These are phyloP conservation scores for Acleris cristana DNA, from an alignment of 2,888 invertebrate genomes.

Conservation along the genomic window DNA sequence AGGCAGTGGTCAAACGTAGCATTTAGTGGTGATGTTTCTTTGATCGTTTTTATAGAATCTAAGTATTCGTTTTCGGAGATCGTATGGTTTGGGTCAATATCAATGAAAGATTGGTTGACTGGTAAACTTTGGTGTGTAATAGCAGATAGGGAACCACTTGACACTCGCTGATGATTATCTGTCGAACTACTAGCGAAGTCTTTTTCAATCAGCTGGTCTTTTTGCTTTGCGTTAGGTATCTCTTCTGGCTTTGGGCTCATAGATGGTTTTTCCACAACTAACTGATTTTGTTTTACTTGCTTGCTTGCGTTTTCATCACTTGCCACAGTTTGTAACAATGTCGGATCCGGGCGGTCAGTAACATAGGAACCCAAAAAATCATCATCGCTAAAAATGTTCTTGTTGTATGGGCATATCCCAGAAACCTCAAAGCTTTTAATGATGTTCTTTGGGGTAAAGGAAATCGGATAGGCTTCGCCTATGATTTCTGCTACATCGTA, in stretches of 20 bases:
- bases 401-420: conserved; percentile 39
- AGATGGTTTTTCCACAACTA: conserved; percentile 2
- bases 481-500: conserved; percentile 42
- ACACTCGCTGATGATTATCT: neutral
- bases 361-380: conserved; percentile 38
- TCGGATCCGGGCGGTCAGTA: conserved; percentile 38
- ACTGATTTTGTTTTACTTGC: neutral
- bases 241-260: neutral
- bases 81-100: neutral
- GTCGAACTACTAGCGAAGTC: conserved; percentile 1
- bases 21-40: neutral
- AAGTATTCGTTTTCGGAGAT: neutral
- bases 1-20: neutral
- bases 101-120: neutral
- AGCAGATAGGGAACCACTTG: neutral
- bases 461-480: conserved; percentile 18
- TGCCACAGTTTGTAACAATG: neutral
- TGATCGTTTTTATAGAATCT: neutral
- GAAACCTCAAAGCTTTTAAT: conserved; percentile 38
- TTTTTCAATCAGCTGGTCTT: neutral
- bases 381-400: conserved; percentile 39
- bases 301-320: neutral
- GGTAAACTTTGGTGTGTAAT: neutral
- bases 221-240: no score
- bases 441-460: conserved; percentile 40